Percentiles rank a stretch among this genome's conserved stretches.
phyloP scores from a whole-genome alignment of 92 coral and sea anemone genomes.

The Palythoa grandiflora region DNA sequence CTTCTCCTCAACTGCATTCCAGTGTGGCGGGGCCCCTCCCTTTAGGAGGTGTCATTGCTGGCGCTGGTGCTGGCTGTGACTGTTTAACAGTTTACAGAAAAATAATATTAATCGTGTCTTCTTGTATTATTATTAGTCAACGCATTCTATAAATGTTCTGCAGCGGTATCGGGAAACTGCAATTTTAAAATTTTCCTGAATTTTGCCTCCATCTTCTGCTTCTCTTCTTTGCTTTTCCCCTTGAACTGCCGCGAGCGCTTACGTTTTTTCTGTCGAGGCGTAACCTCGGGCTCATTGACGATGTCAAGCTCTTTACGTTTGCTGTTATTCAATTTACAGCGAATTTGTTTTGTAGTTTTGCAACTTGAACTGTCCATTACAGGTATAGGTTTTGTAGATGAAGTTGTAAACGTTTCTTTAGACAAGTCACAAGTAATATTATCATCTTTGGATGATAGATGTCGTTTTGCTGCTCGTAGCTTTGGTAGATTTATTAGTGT shows the following conservation, averaged over 20 bases:
- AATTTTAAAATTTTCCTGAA: constrained; percentile 4
- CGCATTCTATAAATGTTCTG: background rate
- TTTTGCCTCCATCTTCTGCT: constrained; percentile 37
- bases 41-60: no score
- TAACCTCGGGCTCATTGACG: background rate
- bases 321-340: background rate
- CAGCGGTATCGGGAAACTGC: background rate
- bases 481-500: background rate
- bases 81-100: background rate
- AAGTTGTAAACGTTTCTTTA: background rate
- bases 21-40: no score
- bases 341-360: background rate
- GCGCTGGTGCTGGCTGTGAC: no score
- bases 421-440: background rate
- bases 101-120: background rate
- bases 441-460: background rate
- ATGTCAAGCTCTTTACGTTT: background rate
- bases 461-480: background rate
- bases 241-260: constrained; percentile 59
- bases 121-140: background rate
- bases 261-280: constrained; percentile 36
- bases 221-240: constrained; percentile 42
- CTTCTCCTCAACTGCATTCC: no score
- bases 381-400: background rate
- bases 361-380: background rate